These are phyloP conservation scores for Coecobrya sp. DNA, from an alignment of 2,888 invertebrate genomes.

Conservation along the genomic window DNA sequence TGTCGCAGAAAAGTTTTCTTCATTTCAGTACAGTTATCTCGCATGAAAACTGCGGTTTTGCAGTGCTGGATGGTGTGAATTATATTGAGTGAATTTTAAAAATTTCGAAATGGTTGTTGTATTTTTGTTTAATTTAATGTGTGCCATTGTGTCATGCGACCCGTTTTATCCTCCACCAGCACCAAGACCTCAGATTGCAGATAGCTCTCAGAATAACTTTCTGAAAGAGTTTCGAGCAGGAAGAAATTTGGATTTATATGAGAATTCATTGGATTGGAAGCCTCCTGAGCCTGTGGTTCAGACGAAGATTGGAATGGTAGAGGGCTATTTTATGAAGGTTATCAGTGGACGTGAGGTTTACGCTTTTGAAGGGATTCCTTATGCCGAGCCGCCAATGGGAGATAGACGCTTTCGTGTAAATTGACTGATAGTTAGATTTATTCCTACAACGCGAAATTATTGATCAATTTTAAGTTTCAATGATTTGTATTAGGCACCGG, in stretches of 20 bases:
- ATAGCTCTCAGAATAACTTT: slow-evolving; percentile 31
- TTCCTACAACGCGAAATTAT: background rate
- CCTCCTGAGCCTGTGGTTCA: slow-evolving; percentile 61
- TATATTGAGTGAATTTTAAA: too few relatives aligned
- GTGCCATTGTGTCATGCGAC: slow-evolving; percentile 80
- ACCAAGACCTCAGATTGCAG: background rate
- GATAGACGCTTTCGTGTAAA: slow-evolving; percentile 24
- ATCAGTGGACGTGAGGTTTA: slow-evolving; percentile 78
- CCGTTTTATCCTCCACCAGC: slow-evolving; percentile 68
- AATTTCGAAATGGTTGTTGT: slow-evolving; percentile 70
- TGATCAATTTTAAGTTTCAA: background rate
- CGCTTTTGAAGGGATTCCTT: slow-evolving; percentile 85
- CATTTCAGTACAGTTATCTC: too few relatives aligned
- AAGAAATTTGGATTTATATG: slow-evolving; percentile 5
- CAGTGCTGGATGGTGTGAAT: too few relatives aligned
- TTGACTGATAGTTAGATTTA: background rate
- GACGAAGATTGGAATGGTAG: slow-evolving; percentile 69
- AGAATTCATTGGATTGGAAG: background rate
- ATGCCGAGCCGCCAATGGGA: slow-evolving; percentile 77
- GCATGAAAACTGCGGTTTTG: too few relatives aligned
- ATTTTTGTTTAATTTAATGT: slow-evolving; percentile 79
- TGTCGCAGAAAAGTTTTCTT: too few relatives aligned
- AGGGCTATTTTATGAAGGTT: slow-evolving; percentile 84
- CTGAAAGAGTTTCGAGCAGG: slow-evolving; percentile 4
- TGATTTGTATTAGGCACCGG: slow-evolving; percentile 71